phyloP scores from a whole-genome alignment of 2,888 invertebrate genomes.

The Odontomyia ornata region DNA sequence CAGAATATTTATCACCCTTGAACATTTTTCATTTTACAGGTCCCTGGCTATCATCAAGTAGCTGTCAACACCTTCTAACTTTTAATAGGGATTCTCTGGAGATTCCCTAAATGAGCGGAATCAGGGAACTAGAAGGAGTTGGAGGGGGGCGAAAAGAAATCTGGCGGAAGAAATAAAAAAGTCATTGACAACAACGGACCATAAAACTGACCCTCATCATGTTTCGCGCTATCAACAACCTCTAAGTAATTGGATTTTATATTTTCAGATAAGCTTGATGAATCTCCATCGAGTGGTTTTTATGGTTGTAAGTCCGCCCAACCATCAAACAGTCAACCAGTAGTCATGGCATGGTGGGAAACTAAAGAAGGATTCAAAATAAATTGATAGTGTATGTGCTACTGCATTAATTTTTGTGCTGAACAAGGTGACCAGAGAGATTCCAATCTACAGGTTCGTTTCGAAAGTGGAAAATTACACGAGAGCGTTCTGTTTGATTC shows the following conservation, averaged over 20 bases:
- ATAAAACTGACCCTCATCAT: conserved; percentile 22
- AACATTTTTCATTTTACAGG: background rate
- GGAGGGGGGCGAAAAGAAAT: background rate
- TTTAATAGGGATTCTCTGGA: background rate
- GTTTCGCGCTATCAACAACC: conserved; percentile 12
- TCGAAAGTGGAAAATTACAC: too few relatives aligned
- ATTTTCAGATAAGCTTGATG: background rate
- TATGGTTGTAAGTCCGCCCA: too few relatives aligned
- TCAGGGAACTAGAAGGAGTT: too few relatives aligned
- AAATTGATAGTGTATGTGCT: too few relatives aligned
- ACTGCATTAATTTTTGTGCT: too few relatives aligned
- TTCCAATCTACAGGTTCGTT: too few relatives aligned
- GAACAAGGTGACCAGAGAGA: too few relatives aligned
- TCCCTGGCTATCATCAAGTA: background rate
- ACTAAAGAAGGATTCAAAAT: conserved; percentile 16
- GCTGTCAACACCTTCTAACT: background rate
- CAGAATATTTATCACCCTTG: conserved; percentile 6
- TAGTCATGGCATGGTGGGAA: background rate
- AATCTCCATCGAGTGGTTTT: too few relatives aligned
- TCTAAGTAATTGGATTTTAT: conserved; percentile 20
- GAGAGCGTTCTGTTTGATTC: too few relatives aligned
- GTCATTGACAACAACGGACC: conserved; percentile 15
- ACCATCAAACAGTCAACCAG: too few relatives aligned
- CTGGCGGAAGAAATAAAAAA: conserved; percentile 12
- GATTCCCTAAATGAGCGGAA: background rate